A percentile compares a stretch with the other conserved stretches of the same genome.
Evolutionary conservation across 30 jellyfish, hydroid and myxozoan genomes (phyloP).

Genomic region (Turritopsis dohrnii): DNA sequence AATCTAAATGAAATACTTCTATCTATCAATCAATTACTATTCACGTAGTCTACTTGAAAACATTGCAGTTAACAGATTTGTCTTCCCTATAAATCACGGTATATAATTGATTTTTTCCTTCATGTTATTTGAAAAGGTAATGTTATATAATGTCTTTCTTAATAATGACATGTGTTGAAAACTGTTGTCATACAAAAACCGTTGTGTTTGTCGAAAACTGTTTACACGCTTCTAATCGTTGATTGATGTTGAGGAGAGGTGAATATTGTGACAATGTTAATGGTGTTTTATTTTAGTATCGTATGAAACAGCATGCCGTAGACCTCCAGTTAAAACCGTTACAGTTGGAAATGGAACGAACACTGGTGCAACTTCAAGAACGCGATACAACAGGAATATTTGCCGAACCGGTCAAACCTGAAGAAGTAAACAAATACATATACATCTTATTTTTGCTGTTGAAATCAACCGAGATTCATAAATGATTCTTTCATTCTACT

Average conservation of each 20-base stretch:
- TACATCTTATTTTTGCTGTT: background rate
- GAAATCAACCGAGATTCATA: background rate
- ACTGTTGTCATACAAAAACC: too few relatives aligned
- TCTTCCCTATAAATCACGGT: too few relatives aligned
- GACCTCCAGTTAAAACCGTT: constrained; percentile 78
- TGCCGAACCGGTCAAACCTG: constrained; percentile 91
- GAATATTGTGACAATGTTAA: background rate
- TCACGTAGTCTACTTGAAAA: too few relatives aligned
- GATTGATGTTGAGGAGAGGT: background rate
- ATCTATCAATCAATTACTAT: too few relatives aligned
- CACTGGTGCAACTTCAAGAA: constrained; percentile 59
- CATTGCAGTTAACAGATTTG: too few relatives aligned
- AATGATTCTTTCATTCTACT: background rate
- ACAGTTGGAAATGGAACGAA: constrained; percentile 65
- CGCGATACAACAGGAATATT: constrained; percentile 84
- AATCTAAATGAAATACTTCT: background rate
- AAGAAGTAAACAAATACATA: constrained; percentile 50
- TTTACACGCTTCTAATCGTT: background rate
- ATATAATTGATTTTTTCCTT: too few relatives aligned
- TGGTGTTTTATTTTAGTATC: constrained; percentile 46
- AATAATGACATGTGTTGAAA: too few relatives aligned
- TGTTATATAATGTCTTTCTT: too few relatives aligned
- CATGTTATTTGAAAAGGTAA: too few relatives aligned
- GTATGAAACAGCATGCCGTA: constrained; percentile 66
- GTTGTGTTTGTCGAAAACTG: too few relatives aligned